Evolutionary conservation across 2,113 vertebrate genomes (phyloP), one percentile per base, ranked within the genome.

Genomic region (Cryptotis parvus): DNA sequence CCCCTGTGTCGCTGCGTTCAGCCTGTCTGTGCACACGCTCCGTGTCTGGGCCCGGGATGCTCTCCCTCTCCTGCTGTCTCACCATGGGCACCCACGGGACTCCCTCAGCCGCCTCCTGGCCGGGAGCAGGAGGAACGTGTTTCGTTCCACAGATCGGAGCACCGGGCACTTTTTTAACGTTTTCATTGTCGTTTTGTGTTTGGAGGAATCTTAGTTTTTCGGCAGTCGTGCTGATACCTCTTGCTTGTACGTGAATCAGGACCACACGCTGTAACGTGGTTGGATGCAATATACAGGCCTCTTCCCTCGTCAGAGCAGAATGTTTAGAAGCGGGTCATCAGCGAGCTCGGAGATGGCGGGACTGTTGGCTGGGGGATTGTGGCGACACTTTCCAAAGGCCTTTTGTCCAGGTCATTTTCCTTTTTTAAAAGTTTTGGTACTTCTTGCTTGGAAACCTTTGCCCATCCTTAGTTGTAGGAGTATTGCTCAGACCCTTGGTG

Each of bases 21-120:
- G 3, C 9, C 68, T 79, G 80, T 93, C 77, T 77, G 75, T 77
- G 75, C 4, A 14, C 84, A 70, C 37, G 26, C 91, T 87, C 37
- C 70, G 18, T 91, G 94, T 91, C 78, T 55, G 0, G 90, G 94
- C 90, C 79, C 61, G 0, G 73, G 66, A 58, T n/a, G 24, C 90
- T 61, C 5, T 4, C 86, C 37, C 88, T 65, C 24, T 37, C 73
- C 41, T 3, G 81, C 63, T 7, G 5, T 49, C 63, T 20, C 52
- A 66, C 39, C 12, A 0, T 65, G 69, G 41, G 49, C 89, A 79
- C 66, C 75, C 66, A 61, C 2, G 45, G 41, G 43, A 29, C 76
- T 92, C 87, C 78, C 66, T 66, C 35, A 9, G 74, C 55, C 69
- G 12, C 77, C 55, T 85, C 33, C 86, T 9, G 58, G 65, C 22